Percentiles rank a stretch among this genome's conserved stretches.
These are phyloP conservation scores for Dermolepida albohirtum DNA, from an alignment of 2,888 invertebrate species.

Conservation along the genomic window DNA sequence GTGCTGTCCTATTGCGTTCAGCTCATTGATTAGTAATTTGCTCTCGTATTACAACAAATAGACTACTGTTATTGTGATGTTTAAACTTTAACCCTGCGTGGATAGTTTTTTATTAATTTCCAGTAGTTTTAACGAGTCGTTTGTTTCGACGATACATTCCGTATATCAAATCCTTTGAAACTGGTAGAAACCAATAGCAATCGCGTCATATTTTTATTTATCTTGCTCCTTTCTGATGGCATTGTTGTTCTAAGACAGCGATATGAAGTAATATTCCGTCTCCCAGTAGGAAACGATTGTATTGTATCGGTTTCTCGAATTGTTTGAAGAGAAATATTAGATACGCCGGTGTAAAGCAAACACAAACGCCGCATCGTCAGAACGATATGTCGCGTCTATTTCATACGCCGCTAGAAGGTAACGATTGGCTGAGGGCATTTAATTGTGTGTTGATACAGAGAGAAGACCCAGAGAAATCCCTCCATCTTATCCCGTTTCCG, in stretches of 20 bases:
- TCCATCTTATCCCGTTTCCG: not conserved
- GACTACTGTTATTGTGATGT: no score
- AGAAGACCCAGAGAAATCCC: conserved; percentile 10
- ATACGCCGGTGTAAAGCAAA: conserved; percentile 30
- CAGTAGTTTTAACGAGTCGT: no score
- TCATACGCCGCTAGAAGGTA: conserved; percentile 10
- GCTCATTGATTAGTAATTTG: no score
- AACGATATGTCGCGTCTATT: conserved; percentile 10
- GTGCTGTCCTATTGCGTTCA: no score
- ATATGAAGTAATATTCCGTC: conserved; percentile 27
- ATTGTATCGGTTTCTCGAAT: conserved; percentile 36
- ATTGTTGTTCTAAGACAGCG: conserved; percentile 16
- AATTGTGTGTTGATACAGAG: conserved; percentile 31
- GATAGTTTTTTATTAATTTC: no score
- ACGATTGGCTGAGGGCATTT: conserved; percentile 12
- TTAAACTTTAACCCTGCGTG: no score
- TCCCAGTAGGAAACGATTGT: conserved; percentile 27
- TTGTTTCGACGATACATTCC: no score
- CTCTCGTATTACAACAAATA: no score
- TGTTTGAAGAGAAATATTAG: conserved; percentile 35
- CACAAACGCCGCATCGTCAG: conserved; percentile 9
- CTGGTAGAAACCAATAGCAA: no score
- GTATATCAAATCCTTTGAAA: no score
- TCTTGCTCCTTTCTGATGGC: not conserved
- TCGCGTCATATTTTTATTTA: not conserved